These are phyloP conservation scores for Ganaspis brasiliensis DNA, from an alignment of 2,888 invertebrate genomes.

Conservation along the genomic window DNA sequence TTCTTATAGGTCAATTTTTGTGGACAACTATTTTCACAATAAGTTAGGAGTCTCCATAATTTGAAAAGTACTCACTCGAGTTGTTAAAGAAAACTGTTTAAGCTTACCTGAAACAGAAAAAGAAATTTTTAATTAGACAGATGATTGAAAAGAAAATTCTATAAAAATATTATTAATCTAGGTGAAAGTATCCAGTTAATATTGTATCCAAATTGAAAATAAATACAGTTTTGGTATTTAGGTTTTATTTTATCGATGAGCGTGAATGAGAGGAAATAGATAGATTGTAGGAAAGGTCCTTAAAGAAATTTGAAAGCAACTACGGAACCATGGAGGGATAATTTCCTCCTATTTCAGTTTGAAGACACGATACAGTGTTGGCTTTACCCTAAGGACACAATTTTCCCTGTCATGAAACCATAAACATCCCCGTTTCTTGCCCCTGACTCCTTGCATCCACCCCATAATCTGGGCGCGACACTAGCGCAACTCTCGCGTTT, in stretches of 20 bases:
- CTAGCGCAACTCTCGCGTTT: conserved; percentile 70
- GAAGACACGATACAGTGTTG: conserved; percentile 28
- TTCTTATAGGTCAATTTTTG: too few species aligned
- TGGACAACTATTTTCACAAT: background rate
- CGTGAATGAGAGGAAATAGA: background rate
- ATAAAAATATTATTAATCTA: too few species aligned
- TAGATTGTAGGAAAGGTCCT: background rate
- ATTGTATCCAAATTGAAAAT: too few species aligned
- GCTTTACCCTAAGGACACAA: conserved; percentile 68
- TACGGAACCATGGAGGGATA: conserved; percentile 5
- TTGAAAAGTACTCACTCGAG: background rate
- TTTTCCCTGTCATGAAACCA: conserved; percentile 76
- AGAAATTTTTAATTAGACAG: too few species aligned
- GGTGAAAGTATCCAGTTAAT: too few species aligned
- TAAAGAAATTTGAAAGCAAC: conserved; percentile 26
- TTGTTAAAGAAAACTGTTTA: background rate
- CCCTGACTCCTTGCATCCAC: conserved; percentile 55
- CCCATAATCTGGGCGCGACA: conserved; percentile 71
- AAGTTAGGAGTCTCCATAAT: background rate
- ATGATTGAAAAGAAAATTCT: background rate
- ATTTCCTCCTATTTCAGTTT: conserved; percentile 45
- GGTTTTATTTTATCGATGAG: too few species aligned
- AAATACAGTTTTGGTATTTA: background rate
- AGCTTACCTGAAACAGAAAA: conserved; percentile 3
- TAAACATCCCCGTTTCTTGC: conserved; percentile 68